Evolutionary conservation across 2,797 vertebrate species (phyloP).

Genomic region (Girardinus metallicus): DNA sequence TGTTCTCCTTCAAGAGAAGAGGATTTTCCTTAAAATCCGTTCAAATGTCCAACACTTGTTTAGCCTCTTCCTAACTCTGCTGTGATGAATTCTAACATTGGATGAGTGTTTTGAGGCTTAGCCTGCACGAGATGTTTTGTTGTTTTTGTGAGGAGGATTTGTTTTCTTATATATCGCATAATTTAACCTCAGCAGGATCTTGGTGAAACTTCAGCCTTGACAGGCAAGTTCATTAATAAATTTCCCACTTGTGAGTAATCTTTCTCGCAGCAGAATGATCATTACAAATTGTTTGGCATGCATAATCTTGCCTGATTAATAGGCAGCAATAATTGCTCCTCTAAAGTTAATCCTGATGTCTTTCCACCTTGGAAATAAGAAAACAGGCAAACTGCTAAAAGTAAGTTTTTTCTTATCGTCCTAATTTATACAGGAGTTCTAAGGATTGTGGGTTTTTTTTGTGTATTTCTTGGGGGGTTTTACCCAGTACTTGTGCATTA

Average conservation of each 20-base stretch:
- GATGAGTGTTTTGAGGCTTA: not conserved
- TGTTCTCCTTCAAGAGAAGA: not conserved
- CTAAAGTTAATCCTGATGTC: not conserved
- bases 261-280: not conserved
- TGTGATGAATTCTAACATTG: not conserved
- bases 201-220: not conserved
- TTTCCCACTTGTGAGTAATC: not conserved
- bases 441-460: not conserved
- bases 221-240: not conserved
- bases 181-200: not conserved
- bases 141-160: too few relatives aligned
- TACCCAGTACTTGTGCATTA: not conserved
- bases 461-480: not conserved
- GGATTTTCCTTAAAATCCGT: not conserved
- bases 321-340: not conserved
- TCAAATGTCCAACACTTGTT: not conserved
- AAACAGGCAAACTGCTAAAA: not conserved
- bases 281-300: not conserved
- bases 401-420: not conserved
- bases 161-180: not conserved
- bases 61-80: not conserved
- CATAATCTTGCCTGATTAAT: not conserved
- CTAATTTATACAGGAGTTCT: not conserved
- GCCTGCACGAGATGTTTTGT: not conserved
- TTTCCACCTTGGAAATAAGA: not conserved